These are phyloP conservation scores for Lota lota DNA, from an alignment of 2,113 vertebrate genomes.

Conservation along the genomic window DNA sequence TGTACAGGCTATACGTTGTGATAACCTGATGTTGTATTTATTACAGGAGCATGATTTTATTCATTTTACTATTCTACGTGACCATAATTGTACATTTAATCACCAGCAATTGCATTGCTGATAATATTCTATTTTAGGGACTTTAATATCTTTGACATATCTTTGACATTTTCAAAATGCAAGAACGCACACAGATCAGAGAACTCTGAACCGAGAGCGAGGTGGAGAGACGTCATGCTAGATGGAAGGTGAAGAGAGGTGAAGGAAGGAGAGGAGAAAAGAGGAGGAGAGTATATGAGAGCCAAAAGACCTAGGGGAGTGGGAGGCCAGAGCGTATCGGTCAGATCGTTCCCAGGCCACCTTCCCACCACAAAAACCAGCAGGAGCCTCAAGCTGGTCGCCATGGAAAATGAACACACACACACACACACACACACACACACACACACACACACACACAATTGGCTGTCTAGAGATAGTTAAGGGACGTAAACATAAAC, in stretches of 20 bases:
- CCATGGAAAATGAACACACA: background rate
- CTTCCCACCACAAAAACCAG: conserved; percentile 41
- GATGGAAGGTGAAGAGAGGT: background rate
- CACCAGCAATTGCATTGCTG: too few species aligned
- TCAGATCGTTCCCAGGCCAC: conserved; percentile 53
- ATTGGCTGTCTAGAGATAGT: too few species aligned
- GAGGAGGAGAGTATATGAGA: conserved; percentile 1
- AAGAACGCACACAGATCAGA: too few species aligned
- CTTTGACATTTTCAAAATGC: too few species aligned
- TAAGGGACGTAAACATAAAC: too few species aligned
- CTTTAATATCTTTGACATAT: too few species aligned
- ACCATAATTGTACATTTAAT: too few species aligned
- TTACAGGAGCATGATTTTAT: too few species aligned
- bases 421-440: background rate
- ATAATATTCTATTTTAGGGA: too few species aligned
- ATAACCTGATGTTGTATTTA: too few species aligned
- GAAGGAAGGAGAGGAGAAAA: background rate
- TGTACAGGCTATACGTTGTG: too few species aligned
- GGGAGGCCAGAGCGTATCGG: conserved; percentile 31
- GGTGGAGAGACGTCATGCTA: background rate
- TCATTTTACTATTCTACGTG: too few species aligned
- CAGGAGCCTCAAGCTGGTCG: conserved; percentile 9
- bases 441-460: background rate
- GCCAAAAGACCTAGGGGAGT: conserved; percentile 9
- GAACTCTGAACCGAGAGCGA: background rate